Evolutionary conservation across 1,140 invertebrate genomes (phyloP).

Genomic region (Neodiprion fabricii): DNA sequence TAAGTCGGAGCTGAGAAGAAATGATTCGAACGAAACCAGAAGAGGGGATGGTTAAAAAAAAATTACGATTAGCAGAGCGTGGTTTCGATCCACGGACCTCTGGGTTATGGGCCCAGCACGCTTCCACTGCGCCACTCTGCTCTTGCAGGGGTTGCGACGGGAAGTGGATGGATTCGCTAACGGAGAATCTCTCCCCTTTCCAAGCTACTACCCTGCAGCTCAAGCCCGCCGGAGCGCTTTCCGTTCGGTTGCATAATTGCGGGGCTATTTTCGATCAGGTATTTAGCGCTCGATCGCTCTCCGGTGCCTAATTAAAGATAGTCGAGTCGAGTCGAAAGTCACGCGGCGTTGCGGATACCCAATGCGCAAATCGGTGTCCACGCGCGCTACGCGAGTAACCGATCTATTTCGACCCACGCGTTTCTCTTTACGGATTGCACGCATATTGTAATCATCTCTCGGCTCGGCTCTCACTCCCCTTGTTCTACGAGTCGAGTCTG

Average conservation of each 20-base stretch:
- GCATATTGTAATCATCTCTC: neutral
- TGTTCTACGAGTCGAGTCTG: too few species aligned
- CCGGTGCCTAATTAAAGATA: too few species aligned
- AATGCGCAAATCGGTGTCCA: neutral
- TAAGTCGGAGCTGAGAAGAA: neutral
- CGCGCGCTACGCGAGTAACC: conserved; percentile 44
- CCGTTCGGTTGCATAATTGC: too few species aligned
- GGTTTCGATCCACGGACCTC: conserved; percentile 96
- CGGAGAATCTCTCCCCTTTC: too few species aligned
- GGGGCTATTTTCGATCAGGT: too few species aligned
- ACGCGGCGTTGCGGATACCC: neutral
- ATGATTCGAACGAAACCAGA: conserved; percentile 1
- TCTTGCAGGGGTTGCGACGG: conserved; percentile 41
- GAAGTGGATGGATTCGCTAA: neutral
- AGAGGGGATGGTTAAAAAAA: conserved; percentile 28
- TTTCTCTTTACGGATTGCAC: conserved; percentile 32
- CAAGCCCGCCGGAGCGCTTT: too few species aligned
- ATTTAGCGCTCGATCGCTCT: too few species aligned
- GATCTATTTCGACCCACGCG: conserved; percentile 46
- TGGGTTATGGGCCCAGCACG: conserved; percentile 92
- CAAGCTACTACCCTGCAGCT: too few species aligned
- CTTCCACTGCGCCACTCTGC: conserved; percentile 92
- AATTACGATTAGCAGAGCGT: conserved; percentile 81
- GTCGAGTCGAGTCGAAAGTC: too few species aligned
- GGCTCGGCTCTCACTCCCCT: too few species aligned